phyloP scores from a whole-genome alignment of 2,113 vertebrate species.

The Heloderma charlesbogerti region DNA sequence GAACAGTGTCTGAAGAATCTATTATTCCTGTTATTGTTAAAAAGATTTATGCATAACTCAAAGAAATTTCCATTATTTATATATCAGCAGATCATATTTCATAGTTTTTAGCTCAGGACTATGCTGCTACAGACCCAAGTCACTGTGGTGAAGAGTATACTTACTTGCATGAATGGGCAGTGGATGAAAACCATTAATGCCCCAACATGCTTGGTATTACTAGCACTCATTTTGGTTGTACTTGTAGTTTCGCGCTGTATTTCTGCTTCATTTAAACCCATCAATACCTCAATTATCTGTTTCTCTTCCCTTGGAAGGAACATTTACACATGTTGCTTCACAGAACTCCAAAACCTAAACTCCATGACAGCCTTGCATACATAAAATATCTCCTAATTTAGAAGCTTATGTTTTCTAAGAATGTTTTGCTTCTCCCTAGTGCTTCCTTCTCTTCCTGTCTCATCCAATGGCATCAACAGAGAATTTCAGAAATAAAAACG shows the following conservation, averaged over 20 bases:
- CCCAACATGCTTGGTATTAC: constrained; percentile 50
- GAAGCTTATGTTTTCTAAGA: constrained; percentile 25
- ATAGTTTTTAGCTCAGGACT: constrained; percentile 74
- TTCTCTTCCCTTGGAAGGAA: constrained; percentile 71
- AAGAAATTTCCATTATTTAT: constrained; percentile 51
- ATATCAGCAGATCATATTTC: constrained; percentile 69
- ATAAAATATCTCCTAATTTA: constrained; percentile 59
- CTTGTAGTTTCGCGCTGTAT: constrained; percentile 63
- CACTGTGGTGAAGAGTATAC: constrained; percentile 65
- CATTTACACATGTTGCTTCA: constrained; percentile 70
- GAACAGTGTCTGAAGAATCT: not conserved
- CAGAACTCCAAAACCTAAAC: constrained; percentile 57
- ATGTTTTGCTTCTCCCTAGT: not conserved
- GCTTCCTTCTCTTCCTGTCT: not conserved
- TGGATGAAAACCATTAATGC: constrained; percentile 73
- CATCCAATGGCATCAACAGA: not conserved
- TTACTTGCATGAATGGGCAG: constrained; percentile 72
- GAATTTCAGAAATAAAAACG: constrained; percentile 28
- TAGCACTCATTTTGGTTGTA: constrained; percentile 39
- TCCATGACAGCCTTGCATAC: constrained; percentile 36
- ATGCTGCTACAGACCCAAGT: constrained; percentile 59
- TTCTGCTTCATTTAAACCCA: constrained; percentile 84
- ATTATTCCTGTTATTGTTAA: not conserved
- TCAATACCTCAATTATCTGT: constrained; percentile 81
- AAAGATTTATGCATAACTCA: not conserved